Conservation (phyloP, 2,888 invertebrate species). For the Pachydiplax longipennis region DNA sequence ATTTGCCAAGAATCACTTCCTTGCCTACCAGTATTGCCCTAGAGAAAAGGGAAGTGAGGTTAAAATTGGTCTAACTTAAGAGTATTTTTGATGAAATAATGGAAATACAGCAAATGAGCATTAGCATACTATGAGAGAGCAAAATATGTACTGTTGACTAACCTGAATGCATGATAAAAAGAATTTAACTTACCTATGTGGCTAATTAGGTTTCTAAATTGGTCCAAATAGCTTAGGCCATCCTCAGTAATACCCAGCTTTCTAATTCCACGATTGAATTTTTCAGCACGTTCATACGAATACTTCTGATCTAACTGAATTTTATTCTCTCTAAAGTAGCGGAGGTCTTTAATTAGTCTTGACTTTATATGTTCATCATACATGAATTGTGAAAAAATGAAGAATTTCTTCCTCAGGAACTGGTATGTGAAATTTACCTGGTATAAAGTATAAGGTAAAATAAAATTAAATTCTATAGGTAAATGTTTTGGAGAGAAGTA, state of each 20-base stretch:
- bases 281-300: conserved; percentile 90
- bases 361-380: conserved; percentile 98
- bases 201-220: conserved; percentile 89
- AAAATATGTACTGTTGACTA: too few relatives aligned
- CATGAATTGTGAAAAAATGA: conserved; percentile 94
- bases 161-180: not conserved
- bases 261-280: conserved; percentile 89
- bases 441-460: conserved; percentile 49
- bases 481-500: conserved; percentile 4
- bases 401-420: conserved; percentile 91
- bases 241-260: conserved; percentile 83
- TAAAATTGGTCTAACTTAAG: too few relatives aligned
- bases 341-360: conserved; percentile 85
- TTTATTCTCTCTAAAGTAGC: conserved; percentile 80
- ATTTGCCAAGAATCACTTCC: too few relatives aligned
- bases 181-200: conserved; percentile 76
- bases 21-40: too few relatives aligned
- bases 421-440: conserved; percentile 88
- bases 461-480: not conserved
- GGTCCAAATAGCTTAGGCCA: conserved; percentile 88
- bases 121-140: too few relatives aligned
- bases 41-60: too few relatives aligned
- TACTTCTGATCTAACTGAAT: conserved; percentile 72
- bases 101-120: too few relatives aligned
- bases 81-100: too few relatives aligned